These are phyloP conservation scores for Macrosiphum euphorbiae DNA, from an alignment of 2,888 invertebrate genomes.

Conservation along the genomic window DNA sequence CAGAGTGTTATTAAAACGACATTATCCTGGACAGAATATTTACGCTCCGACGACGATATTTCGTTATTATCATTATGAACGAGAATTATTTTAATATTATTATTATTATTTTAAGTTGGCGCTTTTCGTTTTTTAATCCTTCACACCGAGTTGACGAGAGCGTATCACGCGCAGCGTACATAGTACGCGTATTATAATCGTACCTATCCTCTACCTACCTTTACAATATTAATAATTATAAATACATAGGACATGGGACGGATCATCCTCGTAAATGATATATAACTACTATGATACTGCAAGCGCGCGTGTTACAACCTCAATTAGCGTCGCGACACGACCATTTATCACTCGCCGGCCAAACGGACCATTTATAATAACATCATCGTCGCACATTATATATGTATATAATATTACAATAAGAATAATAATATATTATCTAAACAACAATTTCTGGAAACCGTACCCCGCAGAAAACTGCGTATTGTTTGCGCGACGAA, in stretches of 20 bases:
- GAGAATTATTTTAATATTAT: not conserved
- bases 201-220: not conserved
- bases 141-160: not conserved
- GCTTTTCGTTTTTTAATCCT: not conserved
- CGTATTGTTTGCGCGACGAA: not conserved
- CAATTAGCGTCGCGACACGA: slow-evolving; percentile 23
- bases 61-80: not conserved
- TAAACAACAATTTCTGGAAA: not conserved
- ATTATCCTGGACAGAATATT: not conserved
- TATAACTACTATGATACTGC: not conserved
- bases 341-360: slow-evolving; percentile 20
- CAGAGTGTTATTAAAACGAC: not conserved
- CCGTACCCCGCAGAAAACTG: not conserved
- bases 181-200: not conserved
- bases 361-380: slow-evolving; percentile 16
- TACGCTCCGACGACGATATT: not conserved
- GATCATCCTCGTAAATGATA: not conserved
- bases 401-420: not conserved
- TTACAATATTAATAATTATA: not conserved
- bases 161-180: not conserved
- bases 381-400: not conserved
- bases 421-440: not conserved
- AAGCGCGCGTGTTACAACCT: not conserved
- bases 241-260: not conserved
- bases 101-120: not conserved